Conservation (phyloP, 2,888 invertebrate species). For the Fragum sueziense region DNA sequence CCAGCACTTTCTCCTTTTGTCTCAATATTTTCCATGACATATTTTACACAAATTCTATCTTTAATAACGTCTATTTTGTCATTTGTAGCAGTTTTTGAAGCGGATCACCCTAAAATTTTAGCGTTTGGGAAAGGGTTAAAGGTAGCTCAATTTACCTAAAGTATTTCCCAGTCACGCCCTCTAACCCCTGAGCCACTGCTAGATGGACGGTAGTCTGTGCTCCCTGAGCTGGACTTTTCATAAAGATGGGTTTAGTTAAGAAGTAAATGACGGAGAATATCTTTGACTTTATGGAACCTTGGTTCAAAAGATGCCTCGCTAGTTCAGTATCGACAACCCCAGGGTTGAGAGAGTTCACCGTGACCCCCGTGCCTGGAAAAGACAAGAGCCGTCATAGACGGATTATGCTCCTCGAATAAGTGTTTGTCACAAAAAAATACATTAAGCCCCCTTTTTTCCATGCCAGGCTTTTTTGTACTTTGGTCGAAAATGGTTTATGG, state of each 20-base stretch:
- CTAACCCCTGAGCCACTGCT: conserved; percentile 66
- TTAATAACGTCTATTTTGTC: background rate
- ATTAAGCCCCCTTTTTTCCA: no score
- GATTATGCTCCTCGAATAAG: no score
- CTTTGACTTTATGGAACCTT: background rate
- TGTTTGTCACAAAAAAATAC: no score
- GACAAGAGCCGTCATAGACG: no score
- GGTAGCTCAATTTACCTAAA: conserved; percentile 58
- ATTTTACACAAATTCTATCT: background rate
- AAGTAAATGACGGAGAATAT: background rate
- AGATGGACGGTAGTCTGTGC: conserved; percentile 73
- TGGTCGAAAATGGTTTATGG: no score
- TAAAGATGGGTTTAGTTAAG: background rate
- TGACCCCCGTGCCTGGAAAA: conserved; percentile 54
- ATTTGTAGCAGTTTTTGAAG: background rate
- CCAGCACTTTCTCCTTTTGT: background rate
- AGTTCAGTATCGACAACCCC: conserved; percentile 62
- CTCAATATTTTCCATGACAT: background rate
- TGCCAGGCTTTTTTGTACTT: no score
- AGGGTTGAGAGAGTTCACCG: conserved; percentile 63
- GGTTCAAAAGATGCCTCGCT: conserved; percentile 18
- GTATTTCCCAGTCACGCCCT: conserved; percentile 66
- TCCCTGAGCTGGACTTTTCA: conserved; percentile 67
- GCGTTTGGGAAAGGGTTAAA: background rate
- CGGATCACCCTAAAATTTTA: background rate